Conservation (phyloP, 2,888 invertebrate species). For the Lepidochrysops patricia region DNA sequence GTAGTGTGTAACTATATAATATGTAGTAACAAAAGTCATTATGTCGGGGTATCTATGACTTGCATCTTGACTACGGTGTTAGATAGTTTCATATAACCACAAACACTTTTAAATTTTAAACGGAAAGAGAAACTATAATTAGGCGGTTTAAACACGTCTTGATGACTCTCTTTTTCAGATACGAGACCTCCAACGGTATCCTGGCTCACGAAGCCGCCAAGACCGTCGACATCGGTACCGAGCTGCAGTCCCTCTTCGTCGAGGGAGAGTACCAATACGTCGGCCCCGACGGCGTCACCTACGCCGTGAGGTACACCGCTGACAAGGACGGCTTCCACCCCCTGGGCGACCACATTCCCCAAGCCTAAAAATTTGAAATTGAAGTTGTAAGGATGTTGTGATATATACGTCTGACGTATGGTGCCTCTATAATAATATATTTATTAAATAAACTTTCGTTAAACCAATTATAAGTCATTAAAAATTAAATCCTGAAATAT, state of each 20-base stretch:
- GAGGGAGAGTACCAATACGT: conserved; percentile 46
- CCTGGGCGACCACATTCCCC: conserved; percentile 46
- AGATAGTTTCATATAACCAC: no score
- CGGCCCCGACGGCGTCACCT: conserved; percentile 61
- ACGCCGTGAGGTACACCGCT: conserved; percentile 66
- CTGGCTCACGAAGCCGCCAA: background rate
- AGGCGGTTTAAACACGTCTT: no score
- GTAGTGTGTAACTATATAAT: no score
- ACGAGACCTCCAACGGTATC: conserved; percentile 51
- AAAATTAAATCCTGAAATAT: no score
- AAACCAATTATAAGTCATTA: background rate
- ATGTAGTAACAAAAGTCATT: no score
- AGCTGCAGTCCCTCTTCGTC: conserved; percentile 41
- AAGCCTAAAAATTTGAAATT: background rate
- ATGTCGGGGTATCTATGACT: no score
- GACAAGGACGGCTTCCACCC: conserved; percentile 72
- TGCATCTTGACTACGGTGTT: no score
- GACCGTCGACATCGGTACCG: conserved; percentile 37
- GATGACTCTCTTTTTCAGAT: conserved; percentile 26
- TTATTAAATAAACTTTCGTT: background rate
- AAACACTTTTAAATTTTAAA: no score
- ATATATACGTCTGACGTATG: background rate
- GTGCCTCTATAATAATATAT: background rate
- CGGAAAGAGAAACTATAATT: background rate
- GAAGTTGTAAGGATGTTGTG: background rate